Base-by-base conservation (phyloP, 2,113 vertebrate genomes). In the Rhinoptilus africanus region DNA sequence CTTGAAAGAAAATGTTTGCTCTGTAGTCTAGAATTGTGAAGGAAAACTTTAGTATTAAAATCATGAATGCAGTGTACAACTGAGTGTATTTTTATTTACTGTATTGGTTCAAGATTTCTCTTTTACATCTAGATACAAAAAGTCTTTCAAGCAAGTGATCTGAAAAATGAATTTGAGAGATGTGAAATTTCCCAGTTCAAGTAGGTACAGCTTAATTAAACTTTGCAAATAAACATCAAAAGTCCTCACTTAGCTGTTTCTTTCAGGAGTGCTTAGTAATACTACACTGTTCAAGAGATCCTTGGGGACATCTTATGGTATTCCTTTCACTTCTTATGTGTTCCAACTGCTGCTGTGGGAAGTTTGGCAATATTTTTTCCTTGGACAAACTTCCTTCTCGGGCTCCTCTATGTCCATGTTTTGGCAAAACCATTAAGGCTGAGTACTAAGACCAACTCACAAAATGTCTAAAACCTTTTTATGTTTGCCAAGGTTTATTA, bases 131-230 rank as follows among this genome's bases (percentile, higher is more conserved):
- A 98, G 98, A 43, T 98, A 91, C 85, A 98, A 88, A 88, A 97
- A 3, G 95, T 98, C 53, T 98, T 98, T 91, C 96, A 98, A 92
- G 91, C 83, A 97, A 98, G 98, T 94, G 93, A 96, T 51, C 88
- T 98, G 73, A 96, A 93, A 87, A 86, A 95, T 24, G 19, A 96
- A n/a, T 98, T 98, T 67, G 72, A 88, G 89, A 90, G 79, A 45
- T 98, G 98, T 79, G 95, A 95, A 62, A 67, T 98, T 96, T 96
- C 96, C 62, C 85, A 18, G n/a, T 98, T 98, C 96, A 88, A 77
- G 98, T 98, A 89, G 85, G 98, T 97, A 91, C 9, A 92, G 8
- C 28, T 75, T 64, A 68, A 32, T 28, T 82, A 41, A 71, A 60
- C 26, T 45, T 77, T 53, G 35, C 21, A 92, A 81, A 72, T 53